These are phyloP conservation scores for Stratiomys singularior DNA, from an alignment of 2,888 invertebrate genomes.

Conservation along the genomic window DNA sequence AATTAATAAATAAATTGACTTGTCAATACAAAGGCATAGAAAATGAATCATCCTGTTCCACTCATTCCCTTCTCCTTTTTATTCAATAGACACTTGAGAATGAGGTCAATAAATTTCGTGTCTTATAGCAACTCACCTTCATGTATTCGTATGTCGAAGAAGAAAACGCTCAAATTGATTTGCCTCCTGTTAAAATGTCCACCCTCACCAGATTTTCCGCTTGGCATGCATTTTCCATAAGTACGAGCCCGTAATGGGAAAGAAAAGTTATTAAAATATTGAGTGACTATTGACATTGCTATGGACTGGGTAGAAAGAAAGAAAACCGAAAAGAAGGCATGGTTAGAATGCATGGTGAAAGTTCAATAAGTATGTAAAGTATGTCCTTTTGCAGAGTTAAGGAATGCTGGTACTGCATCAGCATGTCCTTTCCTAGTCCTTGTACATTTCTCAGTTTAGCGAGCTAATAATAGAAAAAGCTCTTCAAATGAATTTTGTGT, in stretches of 20 bases:
- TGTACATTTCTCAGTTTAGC: neutral
- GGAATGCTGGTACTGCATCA: no score
- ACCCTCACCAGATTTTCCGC: neutral
- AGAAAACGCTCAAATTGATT: neutral
- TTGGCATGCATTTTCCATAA: neutral
- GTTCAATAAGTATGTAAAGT: no score
- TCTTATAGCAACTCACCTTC: neutral
- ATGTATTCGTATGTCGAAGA: neutral
- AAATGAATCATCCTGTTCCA: neutral
- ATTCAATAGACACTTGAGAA: neutral
- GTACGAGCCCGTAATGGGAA: neutral
- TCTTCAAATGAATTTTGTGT: neutral
- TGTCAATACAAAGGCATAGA: neutral
- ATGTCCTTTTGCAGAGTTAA: no score
- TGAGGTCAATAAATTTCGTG: neutral
- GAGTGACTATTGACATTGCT: conserved; percentile 2
- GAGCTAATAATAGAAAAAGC: neutral
- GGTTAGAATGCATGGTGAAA: no score
- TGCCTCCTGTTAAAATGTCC: neutral
- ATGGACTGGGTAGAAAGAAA: neutral
- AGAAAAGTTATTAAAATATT: conserved; percentile 2
- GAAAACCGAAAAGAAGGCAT: no score
- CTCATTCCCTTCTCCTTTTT: neutral
- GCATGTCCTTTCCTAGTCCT: neutral
- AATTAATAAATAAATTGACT: no score